A percentile compares a stretch with the other conserved stretches of the same genome.
Conservation (phyloP, 2,888 invertebrate species). For the Salpingus planirostris region DNA sequence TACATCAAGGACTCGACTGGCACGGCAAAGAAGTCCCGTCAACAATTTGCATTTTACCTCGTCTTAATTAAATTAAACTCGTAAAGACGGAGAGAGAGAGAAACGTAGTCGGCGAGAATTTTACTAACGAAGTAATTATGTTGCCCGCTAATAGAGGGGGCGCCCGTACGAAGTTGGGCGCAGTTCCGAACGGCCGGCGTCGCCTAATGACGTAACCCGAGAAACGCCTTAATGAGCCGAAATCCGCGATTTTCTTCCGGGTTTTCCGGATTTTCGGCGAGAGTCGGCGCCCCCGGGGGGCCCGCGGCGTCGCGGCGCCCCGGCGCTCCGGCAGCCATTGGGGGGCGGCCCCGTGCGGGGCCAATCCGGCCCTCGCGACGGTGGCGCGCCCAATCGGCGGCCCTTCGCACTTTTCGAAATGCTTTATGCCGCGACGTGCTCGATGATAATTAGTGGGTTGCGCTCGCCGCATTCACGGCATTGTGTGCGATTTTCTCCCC, state of each 20-base stretch:
- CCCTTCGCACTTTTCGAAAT: conserved; percentile 14
- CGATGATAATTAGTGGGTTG: conserved; percentile 22
- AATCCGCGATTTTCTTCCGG: conserved; percentile 20
- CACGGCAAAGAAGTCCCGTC: conserved; percentile 33
- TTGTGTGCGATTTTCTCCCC: conserved; percentile 8
- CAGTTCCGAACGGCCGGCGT: conserved; percentile 38
- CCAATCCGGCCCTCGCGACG: conserved; percentile 19
- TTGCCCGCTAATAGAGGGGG: conserved; percentile 37
- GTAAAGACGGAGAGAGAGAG: conserved; percentile 27
- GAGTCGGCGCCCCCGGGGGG: background rate
- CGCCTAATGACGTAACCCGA: conserved; percentile 67
- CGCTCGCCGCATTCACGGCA: conserved; percentile 11
- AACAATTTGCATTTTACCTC: conserved; percentile 36
- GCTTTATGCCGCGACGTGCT: conserved; percentile 22
- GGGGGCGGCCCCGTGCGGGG: conserved; percentile 22
- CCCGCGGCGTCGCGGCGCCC: background rate
- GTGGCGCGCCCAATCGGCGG: conserved; percentile 16
- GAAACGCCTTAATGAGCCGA: conserved; percentile 49
- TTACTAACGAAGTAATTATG: conserved; percentile 43
- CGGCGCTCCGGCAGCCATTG: conserved; percentile 25
- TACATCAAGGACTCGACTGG: conserved; percentile 26
- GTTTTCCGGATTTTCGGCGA: background rate
- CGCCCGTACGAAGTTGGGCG: conserved; percentile 32
- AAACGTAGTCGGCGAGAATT: conserved; percentile 40
- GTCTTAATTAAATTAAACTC: conserved; percentile 41